These are phyloP conservation scores for Tupiocoris notatus DNA, from an alignment of 2,888 invertebrate genomes.

Conservation along the genomic window DNA sequence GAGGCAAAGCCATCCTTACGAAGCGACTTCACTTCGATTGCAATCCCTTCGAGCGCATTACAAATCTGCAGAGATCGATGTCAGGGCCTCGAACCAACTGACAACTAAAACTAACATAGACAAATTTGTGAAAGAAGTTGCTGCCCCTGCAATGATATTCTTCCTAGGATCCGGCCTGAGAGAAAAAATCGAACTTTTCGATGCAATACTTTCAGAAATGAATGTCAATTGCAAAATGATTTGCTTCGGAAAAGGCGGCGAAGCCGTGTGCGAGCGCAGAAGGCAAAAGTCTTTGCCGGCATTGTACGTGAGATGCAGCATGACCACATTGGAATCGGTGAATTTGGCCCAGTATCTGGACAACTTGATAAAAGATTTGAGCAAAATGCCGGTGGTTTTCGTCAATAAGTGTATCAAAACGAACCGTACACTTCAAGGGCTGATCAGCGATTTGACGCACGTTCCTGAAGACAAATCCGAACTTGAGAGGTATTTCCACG, in stretches of 20 bases:
- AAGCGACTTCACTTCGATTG: neutral
- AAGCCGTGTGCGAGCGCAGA: slow-evolving; percentile 27
- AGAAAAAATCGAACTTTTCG: slow-evolving; percentile 22
- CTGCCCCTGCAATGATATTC: neutral
- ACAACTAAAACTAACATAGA: slow-evolving; percentile 1
- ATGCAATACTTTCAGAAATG: neutral
- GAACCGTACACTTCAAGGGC: neutral
- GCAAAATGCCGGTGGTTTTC: slow-evolving; percentile 8
- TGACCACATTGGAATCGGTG: slow-evolving; percentile 5
- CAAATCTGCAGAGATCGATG: slow-evolving; percentile 11
- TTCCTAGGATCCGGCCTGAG: slow-evolving; percentile 25
- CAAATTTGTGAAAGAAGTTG: slow-evolving; percentile 14
- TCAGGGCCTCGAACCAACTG: slow-evolving; percentile 16
- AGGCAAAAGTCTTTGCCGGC: slow-evolving; percentile 22
- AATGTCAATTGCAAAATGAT: slow-evolving; percentile 11
- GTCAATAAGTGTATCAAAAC: slow-evolving; percentile 20
- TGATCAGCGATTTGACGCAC: neutral
- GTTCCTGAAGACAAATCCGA: slow-evolving; percentile 15
- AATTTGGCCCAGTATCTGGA: slow-evolving; percentile 23
- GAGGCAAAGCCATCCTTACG: slow-evolving; percentile 8
- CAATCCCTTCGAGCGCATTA: slow-evolving; percentile 9
- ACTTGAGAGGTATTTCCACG: neutral
- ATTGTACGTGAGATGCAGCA: slow-evolving; percentile 13
- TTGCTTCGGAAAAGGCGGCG: slow-evolving; percentile 31
- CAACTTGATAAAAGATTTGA: neutral